These are phyloP conservation scores for Tetraodon nigroviridis DNA, from an alignment of 2,113 vertebrate species.

Conservation along the genomic window DNA sequence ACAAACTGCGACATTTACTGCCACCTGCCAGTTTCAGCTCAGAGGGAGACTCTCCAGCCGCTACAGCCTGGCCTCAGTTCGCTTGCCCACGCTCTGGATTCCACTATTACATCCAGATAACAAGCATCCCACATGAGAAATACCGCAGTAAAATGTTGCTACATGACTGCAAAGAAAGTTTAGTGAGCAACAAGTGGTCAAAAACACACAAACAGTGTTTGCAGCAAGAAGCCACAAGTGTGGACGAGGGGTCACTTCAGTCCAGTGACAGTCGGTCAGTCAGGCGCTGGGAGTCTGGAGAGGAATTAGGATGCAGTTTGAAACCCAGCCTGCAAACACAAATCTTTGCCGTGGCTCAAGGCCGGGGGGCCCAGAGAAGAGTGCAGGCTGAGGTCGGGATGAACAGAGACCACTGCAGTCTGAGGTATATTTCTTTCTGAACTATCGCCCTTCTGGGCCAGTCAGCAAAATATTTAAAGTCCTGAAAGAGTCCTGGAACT, in stretches of 20 bases:
- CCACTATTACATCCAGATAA: too few relatives aligned
- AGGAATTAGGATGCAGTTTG: slow-evolving; percentile 11
- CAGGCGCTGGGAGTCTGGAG: not conserved
- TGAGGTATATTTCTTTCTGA: slow-evolving; percentile 22
- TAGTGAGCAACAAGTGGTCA: too few relatives aligned
- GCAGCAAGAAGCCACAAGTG: not conserved
- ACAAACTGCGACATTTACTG: too few relatives aligned
- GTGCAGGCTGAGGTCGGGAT: slow-evolving; percentile 2
- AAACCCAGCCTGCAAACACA: slow-evolving; percentile 17
- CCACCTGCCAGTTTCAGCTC: too few relatives aligned
- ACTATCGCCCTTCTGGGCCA: not conserved
- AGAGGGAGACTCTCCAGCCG: too few relatives aligned
- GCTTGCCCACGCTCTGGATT: too few relatives aligned
- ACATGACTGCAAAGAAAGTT: too few relatives aligned
- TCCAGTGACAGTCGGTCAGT: slow-evolving; percentile 2
- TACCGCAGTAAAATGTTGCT: too few relatives aligned
- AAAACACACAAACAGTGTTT: too few relatives aligned
- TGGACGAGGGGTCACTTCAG: not conserved
- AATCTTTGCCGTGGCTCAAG: slow-evolving; percentile 12
- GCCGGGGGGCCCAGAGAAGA: slow-evolving; percentile 13
- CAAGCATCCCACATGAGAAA: too few relatives aligned
- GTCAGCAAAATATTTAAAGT: slow-evolving; percentile 10
- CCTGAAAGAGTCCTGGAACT: not conserved
- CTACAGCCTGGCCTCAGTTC: too few relatives aligned
- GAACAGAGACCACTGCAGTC: slow-evolving; percentile 6